Base-by-base conservation (phyloP, 2,113 vertebrate species). In the Chaetodon trifascialis region DNA sequence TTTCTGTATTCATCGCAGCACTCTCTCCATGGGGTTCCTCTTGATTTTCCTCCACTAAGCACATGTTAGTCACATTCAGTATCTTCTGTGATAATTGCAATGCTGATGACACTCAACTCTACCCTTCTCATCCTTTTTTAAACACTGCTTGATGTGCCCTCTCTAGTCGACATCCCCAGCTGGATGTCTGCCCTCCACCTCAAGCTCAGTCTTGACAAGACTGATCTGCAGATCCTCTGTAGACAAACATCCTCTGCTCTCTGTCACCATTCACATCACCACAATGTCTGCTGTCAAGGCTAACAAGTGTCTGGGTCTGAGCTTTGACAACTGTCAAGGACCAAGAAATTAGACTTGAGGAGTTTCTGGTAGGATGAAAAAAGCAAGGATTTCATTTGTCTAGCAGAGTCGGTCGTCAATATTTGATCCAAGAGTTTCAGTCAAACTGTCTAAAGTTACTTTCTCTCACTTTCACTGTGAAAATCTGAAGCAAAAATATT, bases 301-400 rank as follows among this genome's bases (percentile, higher is more conserved):
- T 67, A 86, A 88, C 73, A 83, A 69, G 42, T 62, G 66, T 63
- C 79, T 77, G 25, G 8, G 56, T 65, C 55, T 25, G 19, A 80
- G 67, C 60, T 5, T 40, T 55, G 71, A 87, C 80, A 80, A 69
- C 63, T 81, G 84, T 81, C 82, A 79, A 7, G 17, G 51, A 80
- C 63, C 30, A 67, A 74, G 79, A 81, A 82, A 84, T 36, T 52
- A 63, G 59, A 5, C 21, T 73, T 77, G 72, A 83, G 69, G 68
- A 72, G 44, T 70, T 65, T 76, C 59, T 73, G 76, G 42, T 3
- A 36, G 68, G 47, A 25, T 42, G 23, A 49, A 62, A 65, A 69
- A 66, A 67, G 46, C 38, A 47, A n/a, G 58, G 15, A 66, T 51
- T 66, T 60, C 2, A 11, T 77, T 78, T 73, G 5, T 81, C 65